Conservation (phyloP, 2,888 invertebrate species). For the Phortica magna region DNA sequence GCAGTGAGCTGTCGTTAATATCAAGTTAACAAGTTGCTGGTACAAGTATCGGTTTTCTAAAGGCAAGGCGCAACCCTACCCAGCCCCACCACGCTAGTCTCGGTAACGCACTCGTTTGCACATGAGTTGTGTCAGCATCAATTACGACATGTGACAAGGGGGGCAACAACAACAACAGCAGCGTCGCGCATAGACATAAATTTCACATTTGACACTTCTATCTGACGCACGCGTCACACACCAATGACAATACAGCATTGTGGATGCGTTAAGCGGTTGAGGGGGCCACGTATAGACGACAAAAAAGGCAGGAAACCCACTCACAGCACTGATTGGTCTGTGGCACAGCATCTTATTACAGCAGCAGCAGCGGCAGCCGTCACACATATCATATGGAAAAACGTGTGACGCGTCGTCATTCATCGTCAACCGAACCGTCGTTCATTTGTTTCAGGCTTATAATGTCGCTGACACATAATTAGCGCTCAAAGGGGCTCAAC, state of each 20-base stretch:
- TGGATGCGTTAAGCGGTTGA: too few relatives aligned
- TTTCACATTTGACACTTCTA: slow-evolving; percentile 20
- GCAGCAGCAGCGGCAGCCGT: neutral
- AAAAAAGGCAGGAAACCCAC: neutral
- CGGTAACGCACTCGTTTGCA: too few relatives aligned
- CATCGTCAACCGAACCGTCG: neutral
- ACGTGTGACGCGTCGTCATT: neutral
- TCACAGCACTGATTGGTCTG: neutral
- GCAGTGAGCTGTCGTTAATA: neutral
- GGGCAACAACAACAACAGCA: neutral
- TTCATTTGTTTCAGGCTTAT: slow-evolving; percentile 16
- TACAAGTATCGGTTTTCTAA: too few relatives aligned
- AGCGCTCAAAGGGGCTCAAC: slow-evolving; percentile 7
- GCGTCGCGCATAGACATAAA: neutral
- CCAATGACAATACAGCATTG: neutral
- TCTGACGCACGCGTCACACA: slow-evolving; percentile 9
- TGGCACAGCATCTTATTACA: neutral
- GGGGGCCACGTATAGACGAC: neutral
- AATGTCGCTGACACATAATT: slow-evolving; percentile 22
- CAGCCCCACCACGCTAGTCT: too few relatives aligned
- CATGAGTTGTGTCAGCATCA: slow-evolving; percentile 17
- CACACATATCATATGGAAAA: neutral
- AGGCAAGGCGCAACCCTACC: too few relatives aligned
- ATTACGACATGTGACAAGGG: slow-evolving; percentile 1
- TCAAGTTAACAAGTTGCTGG: neutral